Conservation (phyloP, 2,888 invertebrate genomes). For the Drosophila conformis region DNA sequence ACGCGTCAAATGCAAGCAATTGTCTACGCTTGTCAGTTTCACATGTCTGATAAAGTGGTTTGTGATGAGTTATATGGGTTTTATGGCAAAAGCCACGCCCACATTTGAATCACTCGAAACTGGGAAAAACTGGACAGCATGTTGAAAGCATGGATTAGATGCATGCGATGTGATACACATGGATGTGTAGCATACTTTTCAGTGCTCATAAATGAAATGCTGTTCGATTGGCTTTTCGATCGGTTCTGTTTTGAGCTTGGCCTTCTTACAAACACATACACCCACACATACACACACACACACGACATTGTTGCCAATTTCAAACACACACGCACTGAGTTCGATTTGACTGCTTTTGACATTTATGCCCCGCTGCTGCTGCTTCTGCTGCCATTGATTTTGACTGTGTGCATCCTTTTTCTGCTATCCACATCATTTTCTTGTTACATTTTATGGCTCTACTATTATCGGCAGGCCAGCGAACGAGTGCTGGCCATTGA, state of each 20-base stretch:
- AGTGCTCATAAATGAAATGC: conserved; percentile 30
- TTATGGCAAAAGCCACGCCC: conserved; percentile 17
- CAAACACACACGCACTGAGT: conserved; percentile 29
- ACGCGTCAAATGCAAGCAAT: conserved; percentile 8
- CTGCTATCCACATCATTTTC: conserved; percentile 65
- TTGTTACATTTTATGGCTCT: conserved; percentile 69
- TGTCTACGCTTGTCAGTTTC: neutral
- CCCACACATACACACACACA: neutral
- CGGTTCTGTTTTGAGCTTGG: conserved; percentile 40
- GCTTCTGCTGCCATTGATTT: conserved; percentile 7
- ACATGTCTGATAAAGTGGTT: conserved; percentile 32
- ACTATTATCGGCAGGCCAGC: conserved; percentile 59
- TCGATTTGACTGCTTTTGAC: conserved; percentile 77
- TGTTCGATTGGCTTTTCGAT: conserved; percentile 36
- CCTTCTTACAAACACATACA: conserved; percentile 16
- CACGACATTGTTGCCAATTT: conserved; percentile 37
- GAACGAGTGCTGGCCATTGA: conserved; percentile 36
- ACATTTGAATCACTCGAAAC: conserved; percentile 8
- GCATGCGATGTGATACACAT: neutral
- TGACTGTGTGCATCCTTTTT: conserved; percentile 27
- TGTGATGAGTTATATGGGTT: conserved; percentile 35
- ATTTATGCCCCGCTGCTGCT: conserved; percentile 62
- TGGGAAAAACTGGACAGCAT: conserved; percentile 17
- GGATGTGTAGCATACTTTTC: conserved; percentile 54
- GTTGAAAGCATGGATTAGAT: conserved; percentile 18